Evolutionary conservation across 2,113 vertebrate genomes (phyloP), one percentile per base, ranked within the genome.

Genomic region (Ia io): DNA sequence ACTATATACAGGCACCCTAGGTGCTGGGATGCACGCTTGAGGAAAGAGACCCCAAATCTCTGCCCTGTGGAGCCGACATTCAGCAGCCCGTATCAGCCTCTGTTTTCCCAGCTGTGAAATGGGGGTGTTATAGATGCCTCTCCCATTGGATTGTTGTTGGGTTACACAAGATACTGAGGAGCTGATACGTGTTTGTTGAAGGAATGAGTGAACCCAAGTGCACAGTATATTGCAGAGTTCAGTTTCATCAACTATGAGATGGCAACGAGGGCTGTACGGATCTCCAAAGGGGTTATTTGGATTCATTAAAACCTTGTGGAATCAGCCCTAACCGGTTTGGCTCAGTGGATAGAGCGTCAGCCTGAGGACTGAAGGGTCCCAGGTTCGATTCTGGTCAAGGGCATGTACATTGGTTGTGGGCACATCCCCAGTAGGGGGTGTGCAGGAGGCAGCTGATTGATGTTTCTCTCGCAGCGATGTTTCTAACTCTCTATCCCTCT

Each of bases 231-330:
- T 73, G 59, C 49, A 25, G 5, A 56, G 20, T 10, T 80, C 73
- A 17, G 40, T 51, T 59, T 40, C 90, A 18, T 71, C 70, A 65
- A 23, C 61, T 17, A 3, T 10, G 28, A 88, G 35, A 49, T 18
- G 47, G 30, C n/a, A 53, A 5, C 3, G 9, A 25, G 17, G 14
- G 1, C 28, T 25, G 53, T 20, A 12, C n/a, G 1, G 2, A 42
- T 42, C 70, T 67, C 44, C 13, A 47, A 83, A 85, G 53, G 8
- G 2, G 17, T 84, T 73, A 89, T 25, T 49, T 32, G 13, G 47
- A 70, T n/a, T 83, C 47, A 65, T 17, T 37, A 84, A 67, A 77
- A 88, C 32, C 32, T 16, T 37, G 37, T 37, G 23, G 25, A 53
- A 53, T 53, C 51, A 56, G 53, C 53, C 56, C 9, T 4, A 11